Base-by-base conservation (phyloP, 2,797 vertebrate genomes). In the Hoplostethus atlanticus region DNA sequence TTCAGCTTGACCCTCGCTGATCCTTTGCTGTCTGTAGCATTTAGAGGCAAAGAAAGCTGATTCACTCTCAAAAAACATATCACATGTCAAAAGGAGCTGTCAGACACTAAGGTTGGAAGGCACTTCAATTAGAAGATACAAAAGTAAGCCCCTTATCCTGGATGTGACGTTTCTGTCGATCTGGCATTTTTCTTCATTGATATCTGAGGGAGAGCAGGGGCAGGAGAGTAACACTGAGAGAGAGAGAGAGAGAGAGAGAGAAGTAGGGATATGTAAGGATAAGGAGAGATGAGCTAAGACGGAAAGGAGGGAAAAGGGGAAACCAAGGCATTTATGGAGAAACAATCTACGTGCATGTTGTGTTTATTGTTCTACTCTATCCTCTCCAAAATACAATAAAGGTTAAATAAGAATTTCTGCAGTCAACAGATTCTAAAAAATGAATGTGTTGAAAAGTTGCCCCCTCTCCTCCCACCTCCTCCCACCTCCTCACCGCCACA, bases 21-120 rank as follows among this genome's bases (percentile, higher is more conserved):
- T 92, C 91, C 89, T 69, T 28, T 79, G 86, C 90, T 94, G 92
- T 94, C 91, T 90, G 70, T 87, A 84, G 87, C 87, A 87, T 85
- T 92, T 91, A 85, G 77, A 88, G 89, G 81, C 86, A 86, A 86
- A 91, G 89, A 91, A 91, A 91, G 87, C 86, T 84, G 91, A 93
- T 89, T 89, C 77, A 84, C 90, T 88, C 93, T 93, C 89, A 91
- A 89, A 93, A 91, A 91, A 87, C 84, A 88, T 87, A 89, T 92
- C 91, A 89, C 81, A 89, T 90, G 91, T 94, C 92, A 93, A 93
- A 92, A 89, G 88, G 83, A 88, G 86, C 92, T 90, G 89, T 89
- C 90, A 91, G 88, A 88, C 83, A 58, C 91, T 91, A 91, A 91
- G 90, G 86, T 76, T 85, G 88, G 81, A 87, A 92, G 92, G 91